phyloP scores from a whole-genome alignment of 1,140 invertebrate species.

The Scaptomyza hsui region DNA sequence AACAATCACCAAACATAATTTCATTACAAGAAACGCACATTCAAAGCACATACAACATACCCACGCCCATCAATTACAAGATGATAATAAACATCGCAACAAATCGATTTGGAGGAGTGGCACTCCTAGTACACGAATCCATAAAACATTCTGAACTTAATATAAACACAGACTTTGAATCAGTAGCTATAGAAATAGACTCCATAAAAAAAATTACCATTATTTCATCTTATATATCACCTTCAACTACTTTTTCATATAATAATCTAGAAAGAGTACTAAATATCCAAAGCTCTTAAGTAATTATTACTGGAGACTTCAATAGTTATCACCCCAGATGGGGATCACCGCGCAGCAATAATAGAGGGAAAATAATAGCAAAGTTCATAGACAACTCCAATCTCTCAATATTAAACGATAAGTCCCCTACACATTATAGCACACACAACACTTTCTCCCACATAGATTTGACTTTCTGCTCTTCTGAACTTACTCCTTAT shows the following conservation, averaged over 20 bases:
- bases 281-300: too few relatives aligned
- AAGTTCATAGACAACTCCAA: conserved; percentile 12
- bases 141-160: background rate
- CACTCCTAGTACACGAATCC: background rate
- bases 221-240: background rate
- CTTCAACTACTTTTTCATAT: background rate
- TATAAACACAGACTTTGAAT: background rate
- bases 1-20: conserved; percentile 3
- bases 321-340: conserved; percentile 8
- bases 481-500: too few relatives aligned
- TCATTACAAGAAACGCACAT: conserved; percentile 8
- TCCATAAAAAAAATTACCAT: too few relatives aligned
- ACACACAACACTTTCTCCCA: conserved; percentile 26
- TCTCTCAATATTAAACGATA: conserved; percentile 11
- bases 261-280: background rate
- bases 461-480: too few relatives aligned
- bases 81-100: conserved; percentile 4
- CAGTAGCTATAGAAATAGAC: background rate
- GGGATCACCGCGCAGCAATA: conserved; percentile 11
- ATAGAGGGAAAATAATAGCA: conserved; percentile 6
- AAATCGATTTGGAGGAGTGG: background rate
- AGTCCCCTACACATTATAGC: conserved; percentile 22
- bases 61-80: conserved; percentile 1
- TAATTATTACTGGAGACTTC: too few relatives aligned
- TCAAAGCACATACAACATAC: too few relatives aligned